phyloP scores from a whole-genome alignment of 1,140 invertebrate genomes.

The Leptinotarsa defecta region DNA sequence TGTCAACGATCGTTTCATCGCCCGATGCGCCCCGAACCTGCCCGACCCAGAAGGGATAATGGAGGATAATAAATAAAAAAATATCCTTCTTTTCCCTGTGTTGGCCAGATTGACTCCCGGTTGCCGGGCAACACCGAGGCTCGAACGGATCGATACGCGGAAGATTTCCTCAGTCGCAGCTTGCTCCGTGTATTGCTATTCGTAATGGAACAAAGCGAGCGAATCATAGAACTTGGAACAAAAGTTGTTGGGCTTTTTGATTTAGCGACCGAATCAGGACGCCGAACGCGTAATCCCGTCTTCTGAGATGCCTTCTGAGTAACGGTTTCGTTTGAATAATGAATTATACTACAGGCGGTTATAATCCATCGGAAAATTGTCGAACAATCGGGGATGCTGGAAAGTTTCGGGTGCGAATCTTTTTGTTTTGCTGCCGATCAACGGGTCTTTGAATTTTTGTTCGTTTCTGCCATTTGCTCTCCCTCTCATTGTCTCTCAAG shows the following conservation, averaged over 20 bases:
- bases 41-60: conserved; percentile 51
- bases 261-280: not conserved
- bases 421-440: too few relatives aligned
- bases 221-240: not conserved
- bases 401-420: too few relatives aligned
- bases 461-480: too few relatives aligned
- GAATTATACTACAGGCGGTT: too few relatives aligned
- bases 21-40: conserved; percentile 40
- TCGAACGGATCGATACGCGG: conserved; percentile 52
- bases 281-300: not conserved
- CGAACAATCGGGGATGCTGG: too few relatives aligned
- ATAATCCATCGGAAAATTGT: too few relatives aligned
- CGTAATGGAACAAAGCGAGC: not conserved
- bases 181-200: not conserved
- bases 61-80: conserved; percentile 57
- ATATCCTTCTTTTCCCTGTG: conserved; percentile 54
- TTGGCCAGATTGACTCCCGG: conserved; percentile 55
- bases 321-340: too few relatives aligned
- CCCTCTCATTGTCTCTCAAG: too few relatives aligned
- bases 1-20: conserved; percentile 43
- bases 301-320: too few relatives aligned
- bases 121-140: conserved; percentile 53
- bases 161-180: conserved; percentile 52
- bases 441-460: too few relatives aligned
- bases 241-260: conserved; percentile 8